Evolutionary conservation across 2,113 vertebrate genomes (phyloP), one percentile per base, ranked within the genome.

Genomic region (Aix galericulata): DNA sequence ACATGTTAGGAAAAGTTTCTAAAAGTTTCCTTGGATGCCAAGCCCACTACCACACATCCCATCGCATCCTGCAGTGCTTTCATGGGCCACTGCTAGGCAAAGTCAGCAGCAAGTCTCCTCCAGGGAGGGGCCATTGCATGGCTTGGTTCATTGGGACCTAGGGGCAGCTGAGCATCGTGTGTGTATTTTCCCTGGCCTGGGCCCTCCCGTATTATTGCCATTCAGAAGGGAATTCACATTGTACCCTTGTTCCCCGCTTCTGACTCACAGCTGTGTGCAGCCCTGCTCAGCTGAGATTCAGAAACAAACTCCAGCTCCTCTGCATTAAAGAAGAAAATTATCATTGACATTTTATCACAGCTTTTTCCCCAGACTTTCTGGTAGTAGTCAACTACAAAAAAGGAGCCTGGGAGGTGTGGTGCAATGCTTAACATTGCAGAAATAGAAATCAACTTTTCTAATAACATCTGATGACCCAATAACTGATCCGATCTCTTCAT

Each of bases 401-500:
- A 46, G 52, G 13, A 42, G 31, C 64, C 32, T 44, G 20, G 23
- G 1, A 8, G 22, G 55, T 13, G 11, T 23, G 1, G 0, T 22
- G 26, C 40, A 11, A 4, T 48, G 29, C 48, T 82, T 85, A 64
- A 73, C 32, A 76, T 3, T 36, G 53, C 32, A 85, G 38, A 59
- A 92, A n/a, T 52, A 92, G 55, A 72, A 92, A 60, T 27, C 1
- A 1, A 15, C 34, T 81, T 84, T 93, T 40, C 17, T 81, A 84
- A 55, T 84, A n/a, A 78, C 3, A 1, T 36, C 46, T 56, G 52
- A 81, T 25, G 8, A 48, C 32, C 76, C 68, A 78, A 23, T 56
- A 92, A 92, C 31, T 92, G 69, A 84, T 82, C 86, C 18, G 75
- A 38, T 86, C 36, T 92, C 77, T 86, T 71, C 76, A 82, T 38